phyloP scores from a whole-genome alignment of 23 tunicate genomes.

The Trididemnum clinides region DNA sequence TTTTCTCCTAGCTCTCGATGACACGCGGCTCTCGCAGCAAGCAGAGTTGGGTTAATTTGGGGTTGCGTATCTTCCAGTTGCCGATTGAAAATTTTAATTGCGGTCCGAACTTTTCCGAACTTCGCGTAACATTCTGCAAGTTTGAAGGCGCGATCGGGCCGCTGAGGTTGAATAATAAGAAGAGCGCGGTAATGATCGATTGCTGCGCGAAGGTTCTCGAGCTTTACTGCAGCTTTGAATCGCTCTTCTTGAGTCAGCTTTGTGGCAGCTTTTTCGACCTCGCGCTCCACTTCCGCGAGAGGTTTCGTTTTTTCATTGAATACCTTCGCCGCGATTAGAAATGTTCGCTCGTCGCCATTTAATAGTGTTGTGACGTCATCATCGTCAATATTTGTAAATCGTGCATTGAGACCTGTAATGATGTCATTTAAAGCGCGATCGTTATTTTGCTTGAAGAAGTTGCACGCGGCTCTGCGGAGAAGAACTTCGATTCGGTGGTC shows the following conservation, averaged over 20 bases:
- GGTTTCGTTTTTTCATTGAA: conserved; percentile 39
- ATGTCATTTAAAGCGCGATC: conserved; percentile 60
- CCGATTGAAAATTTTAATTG: conserved; percentile 52
- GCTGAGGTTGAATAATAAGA: conserved; percentile 59
- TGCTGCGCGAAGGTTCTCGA: conserved; percentile 59
- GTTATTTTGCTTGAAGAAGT: conserved; percentile 47
- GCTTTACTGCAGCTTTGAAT: conserved; percentile 37
- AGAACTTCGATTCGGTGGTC: conserved; percentile 50
- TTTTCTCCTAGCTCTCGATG: conserved; percentile 79
- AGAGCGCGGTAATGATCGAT: conserved; percentile 70
- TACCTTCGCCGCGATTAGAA: conserved; percentile 41
- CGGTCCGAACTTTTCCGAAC: conserved; percentile 47
- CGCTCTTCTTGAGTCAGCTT: conserved; percentile 44
- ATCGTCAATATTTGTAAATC: background rate
- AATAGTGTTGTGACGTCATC: conserved; percentile 36
- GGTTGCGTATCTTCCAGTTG: conserved; percentile 37
- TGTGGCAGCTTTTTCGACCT: conserved; percentile 59
- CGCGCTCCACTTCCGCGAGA: conserved; percentile 26
- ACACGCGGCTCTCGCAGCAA: conserved; percentile 79
- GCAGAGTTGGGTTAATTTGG: conserved; percentile 37
- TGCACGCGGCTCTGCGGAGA: conserved; percentile 42
- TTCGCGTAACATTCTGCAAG: conserved; percentile 60
- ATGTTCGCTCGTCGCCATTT: conserved; percentile 20
- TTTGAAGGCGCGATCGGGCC: conserved; percentile 51
- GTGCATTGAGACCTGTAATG: conserved; percentile 53